Percentiles rank a stretch among this genome's conserved stretches.
Conservation (phyloP, 2,888 invertebrate species). For the Orthosia gracilis region DNA sequence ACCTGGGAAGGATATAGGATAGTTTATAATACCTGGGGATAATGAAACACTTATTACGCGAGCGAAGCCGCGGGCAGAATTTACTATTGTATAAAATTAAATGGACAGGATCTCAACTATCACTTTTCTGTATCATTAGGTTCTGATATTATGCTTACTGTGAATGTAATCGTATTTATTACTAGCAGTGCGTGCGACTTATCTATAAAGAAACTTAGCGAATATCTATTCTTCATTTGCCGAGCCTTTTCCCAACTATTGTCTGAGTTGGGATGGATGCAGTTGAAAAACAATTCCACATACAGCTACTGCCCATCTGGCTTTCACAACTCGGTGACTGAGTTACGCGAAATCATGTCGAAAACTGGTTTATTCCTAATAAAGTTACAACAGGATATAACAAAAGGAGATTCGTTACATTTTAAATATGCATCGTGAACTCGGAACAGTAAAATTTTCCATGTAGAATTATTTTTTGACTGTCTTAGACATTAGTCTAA, state of each 20-base stretch:
- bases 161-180: background rate
- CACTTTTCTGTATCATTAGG: background rate
- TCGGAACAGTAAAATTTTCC: background rate
- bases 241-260: no score
- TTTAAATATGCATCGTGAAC: conserved; percentile 23
- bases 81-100: background rate
- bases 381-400: conserved; percentile 1
- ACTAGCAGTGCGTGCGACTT: no score
- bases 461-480: background rate
- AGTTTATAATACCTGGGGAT: no score
- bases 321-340: no score
- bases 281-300: no score
- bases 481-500: background rate
- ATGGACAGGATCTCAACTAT: background rate
- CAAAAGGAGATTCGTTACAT: conserved; percentile 7
- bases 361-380: background rate
- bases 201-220: background rate
- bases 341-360: background rate
- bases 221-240: background rate
- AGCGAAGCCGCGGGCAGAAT: no score
- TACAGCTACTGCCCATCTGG: no score
- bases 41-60: no score
- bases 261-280: no score
- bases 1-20: no score
- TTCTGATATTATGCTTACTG: background rate